phyloP scores from a whole-genome alignment of 35 echinoderm and acorn worm species.

The Acanthaster planci region DNA sequence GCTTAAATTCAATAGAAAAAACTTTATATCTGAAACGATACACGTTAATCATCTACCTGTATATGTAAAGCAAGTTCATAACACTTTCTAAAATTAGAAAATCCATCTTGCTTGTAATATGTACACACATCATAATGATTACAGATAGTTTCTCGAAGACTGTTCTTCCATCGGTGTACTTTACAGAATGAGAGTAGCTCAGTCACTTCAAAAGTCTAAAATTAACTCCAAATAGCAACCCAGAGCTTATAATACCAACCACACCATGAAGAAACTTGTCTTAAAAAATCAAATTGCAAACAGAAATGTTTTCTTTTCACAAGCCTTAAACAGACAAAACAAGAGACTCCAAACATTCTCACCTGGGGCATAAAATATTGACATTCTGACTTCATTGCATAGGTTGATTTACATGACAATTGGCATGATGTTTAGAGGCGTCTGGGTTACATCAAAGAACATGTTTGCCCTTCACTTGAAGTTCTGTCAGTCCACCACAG shows the following conservation, averaged over 20 bases:
- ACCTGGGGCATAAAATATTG: not conserved
- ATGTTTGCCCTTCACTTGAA: not conserved
- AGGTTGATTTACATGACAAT: not conserved
- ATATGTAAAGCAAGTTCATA: not conserved
- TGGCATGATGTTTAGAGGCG: not conserved
- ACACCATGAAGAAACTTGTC: not conserved
- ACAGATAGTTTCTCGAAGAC: not conserved
- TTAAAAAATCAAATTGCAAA: not conserved
- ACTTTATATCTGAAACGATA: no score
- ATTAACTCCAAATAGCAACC: slow-evolving; percentile 23
- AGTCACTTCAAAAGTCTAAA: not conserved
- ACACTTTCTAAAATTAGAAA: not conserved
- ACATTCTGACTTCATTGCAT: not conserved
- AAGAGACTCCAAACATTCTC: not conserved
- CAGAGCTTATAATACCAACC: not conserved
- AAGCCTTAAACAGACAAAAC: slow-evolving; percentile 1
- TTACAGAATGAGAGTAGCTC: not conserved
- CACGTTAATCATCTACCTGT: no score
- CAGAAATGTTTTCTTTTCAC: not conserved
- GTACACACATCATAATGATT: not conserved
- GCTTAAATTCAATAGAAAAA: no score
- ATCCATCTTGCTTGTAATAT: not conserved
- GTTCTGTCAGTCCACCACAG: not conserved
- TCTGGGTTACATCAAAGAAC: slow-evolving; percentile 1
- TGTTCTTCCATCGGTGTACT: not conserved